Conservation (phyloP, 2,797 vertebrate species). For the Fistularia commersonii region DNA sequence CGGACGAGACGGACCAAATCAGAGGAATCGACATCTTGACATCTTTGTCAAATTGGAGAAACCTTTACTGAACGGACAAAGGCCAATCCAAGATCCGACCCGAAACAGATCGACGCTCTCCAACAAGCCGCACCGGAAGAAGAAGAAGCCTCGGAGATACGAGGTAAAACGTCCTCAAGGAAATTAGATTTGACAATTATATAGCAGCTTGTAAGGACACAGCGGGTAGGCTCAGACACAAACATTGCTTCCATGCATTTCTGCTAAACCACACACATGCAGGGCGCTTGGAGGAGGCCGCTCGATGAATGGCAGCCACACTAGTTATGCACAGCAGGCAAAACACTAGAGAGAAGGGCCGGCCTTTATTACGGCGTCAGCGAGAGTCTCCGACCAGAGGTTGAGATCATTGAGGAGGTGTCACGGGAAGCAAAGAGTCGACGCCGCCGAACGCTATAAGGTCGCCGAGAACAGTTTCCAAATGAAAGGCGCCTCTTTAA, state of each 20-base stretch:
- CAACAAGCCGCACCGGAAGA: no score
- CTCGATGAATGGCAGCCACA: constrained; percentile 45
- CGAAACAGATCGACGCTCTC: no score
- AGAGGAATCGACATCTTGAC: no score
- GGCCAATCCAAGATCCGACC: no score
- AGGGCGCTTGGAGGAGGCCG: constrained; percentile 46
- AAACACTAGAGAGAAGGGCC: constrained; percentile 48
- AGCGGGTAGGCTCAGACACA: no score
- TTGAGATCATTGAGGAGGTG: constrained; percentile 46
- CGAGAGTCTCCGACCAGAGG: constrained; percentile 27
- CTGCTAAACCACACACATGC: constrained; percentile 1
- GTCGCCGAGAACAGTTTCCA: constrained; percentile 34
- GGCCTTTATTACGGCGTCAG: constrained; percentile 29
- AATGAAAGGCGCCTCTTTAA: constrained; percentile 31
- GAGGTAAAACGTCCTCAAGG: no score
- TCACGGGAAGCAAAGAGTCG: constrained; percentile 49
- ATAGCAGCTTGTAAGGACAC: constrained; percentile 4
- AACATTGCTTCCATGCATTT: neutral
- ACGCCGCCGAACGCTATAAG: constrained; percentile 41
- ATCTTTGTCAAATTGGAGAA: no score
- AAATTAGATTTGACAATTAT: no score
- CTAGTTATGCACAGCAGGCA: constrained; percentile 35
- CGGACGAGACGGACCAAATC: no score
- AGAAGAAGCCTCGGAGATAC: no score
- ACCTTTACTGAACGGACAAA: no score